A percentile compares a stretch with the other conserved stretches of the same genome.
Conservation (phyloP, 2,888 invertebrate genomes). For the Colletes collaris region DNA sequence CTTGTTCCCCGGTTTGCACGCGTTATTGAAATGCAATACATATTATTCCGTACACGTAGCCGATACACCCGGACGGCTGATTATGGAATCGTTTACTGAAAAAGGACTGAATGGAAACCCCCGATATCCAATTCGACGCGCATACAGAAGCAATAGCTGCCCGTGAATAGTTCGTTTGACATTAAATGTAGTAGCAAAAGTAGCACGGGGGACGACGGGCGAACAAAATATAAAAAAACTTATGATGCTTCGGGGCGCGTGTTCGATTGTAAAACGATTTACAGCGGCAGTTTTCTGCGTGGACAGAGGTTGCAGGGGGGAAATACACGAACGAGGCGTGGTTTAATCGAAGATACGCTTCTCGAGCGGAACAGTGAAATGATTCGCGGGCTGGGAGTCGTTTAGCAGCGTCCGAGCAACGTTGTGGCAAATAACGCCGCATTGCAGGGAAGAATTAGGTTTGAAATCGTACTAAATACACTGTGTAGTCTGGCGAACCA, state of each 20-base stretch:
- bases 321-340: background rate
- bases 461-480: too few species aligned
- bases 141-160: constrained; percentile 11
- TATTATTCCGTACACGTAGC: constrained; percentile 50
- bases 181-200: constrained; percentile 27
- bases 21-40: constrained; percentile 41
- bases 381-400: too few species aligned
- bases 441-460: too few species aligned
- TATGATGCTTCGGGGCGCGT: background rate
- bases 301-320: background rate
- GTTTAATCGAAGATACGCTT: background rate
- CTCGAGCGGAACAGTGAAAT: too few species aligned
- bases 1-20: constrained; percentile 7
- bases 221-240: background rate
- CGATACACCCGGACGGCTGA: constrained; percentile 35
- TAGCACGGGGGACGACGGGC: background rate
- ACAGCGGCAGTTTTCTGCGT: background rate
- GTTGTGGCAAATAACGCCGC: too few species aligned
- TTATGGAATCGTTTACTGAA: constrained; percentile 50
- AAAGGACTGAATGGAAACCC: constrained; percentile 46
- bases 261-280: constrained; percentile 19
- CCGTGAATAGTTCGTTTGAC: constrained; percentile 45
- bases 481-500: too few species aligned
- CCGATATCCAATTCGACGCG: constrained; percentile 48
- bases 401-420: too few species aligned